Evolutionary conservation across 2,888 invertebrate species (phyloP).

Genomic region (Mactromeris polynyma): DNA sequence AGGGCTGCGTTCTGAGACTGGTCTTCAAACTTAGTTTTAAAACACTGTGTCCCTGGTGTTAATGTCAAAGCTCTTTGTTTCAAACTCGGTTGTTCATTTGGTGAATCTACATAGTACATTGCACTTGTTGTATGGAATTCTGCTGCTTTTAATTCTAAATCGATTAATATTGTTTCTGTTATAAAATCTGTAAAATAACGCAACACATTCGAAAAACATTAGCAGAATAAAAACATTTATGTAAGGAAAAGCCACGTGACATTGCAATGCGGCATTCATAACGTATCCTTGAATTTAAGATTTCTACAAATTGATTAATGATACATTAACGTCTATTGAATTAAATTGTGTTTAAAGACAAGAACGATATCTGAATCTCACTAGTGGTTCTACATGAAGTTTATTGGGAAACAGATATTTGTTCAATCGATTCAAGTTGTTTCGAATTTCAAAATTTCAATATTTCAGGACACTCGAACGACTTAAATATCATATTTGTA

Average conservation of each 20-base stretch:
- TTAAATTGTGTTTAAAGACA: conserved; percentile 21
- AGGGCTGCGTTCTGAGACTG: too few relatives aligned
- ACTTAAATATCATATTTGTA: conserved; percentile 1
- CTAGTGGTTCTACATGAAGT: not conserved
- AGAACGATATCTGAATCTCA: not conserved
- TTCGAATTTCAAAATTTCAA: conserved; percentile 25
- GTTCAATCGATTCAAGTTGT: conserved; percentile 7
- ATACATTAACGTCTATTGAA: conserved; percentile 8
- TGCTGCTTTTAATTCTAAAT: too few relatives aligned
- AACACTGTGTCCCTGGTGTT: too few relatives aligned
- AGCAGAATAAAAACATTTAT: not conserved
- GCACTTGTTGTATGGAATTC: too few relatives aligned
- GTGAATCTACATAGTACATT: too few relatives aligned
- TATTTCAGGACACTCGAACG: not conserved
- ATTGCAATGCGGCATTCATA: not conserved
- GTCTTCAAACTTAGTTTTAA: too few relatives aligned
- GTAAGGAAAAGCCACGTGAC: not conserved
- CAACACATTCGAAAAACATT: not conserved
- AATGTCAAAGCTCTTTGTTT: too few relatives aligned
- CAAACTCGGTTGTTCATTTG: too few relatives aligned
- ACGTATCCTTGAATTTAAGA: not conserved
- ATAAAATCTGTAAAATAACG: too few relatives aligned
- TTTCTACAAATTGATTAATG: conserved; percentile 14
- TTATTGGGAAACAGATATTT: conserved; percentile 3
- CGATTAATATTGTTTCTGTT: too few relatives aligned